Conservation (phyloP, 2,113 vertebrate species). For the Melanotaenia duboulayi region DNA sequence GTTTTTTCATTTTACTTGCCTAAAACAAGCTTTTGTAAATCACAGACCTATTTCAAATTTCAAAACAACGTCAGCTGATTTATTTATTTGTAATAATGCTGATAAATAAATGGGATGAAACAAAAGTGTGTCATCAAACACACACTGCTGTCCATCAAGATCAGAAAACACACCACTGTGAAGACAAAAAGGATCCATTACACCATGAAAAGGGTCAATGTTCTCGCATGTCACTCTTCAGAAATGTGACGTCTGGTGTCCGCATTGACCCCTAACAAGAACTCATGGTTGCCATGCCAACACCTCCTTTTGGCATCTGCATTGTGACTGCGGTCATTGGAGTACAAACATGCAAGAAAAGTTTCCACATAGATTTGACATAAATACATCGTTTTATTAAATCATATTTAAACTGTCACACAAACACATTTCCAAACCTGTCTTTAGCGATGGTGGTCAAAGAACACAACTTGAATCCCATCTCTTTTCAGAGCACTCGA, state of each 20-base stretch:
- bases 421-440: too few relatives aligned
- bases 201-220: background rate
- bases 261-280: slow-evolving; percentile 46
- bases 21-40: too few relatives aligned
- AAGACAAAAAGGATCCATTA: background rate
- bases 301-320: slow-evolving; percentile 3
- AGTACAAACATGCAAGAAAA: background rate
- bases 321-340: background rate
- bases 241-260: slow-evolving; percentile 26
- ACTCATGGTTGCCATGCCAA: slow-evolving; percentile 67
- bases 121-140: background rate
- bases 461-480: background rate
- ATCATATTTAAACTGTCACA: too few relatives aligned
- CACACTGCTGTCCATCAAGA: background rate
- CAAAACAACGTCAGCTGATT: too few relatives aligned
- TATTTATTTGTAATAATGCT: too few relatives aligned
- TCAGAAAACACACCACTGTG: background rate
- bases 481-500: background rate
- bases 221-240: background rate
- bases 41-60: too few relatives aligned
- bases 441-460: background rate
- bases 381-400: background rate
- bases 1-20: too few relatives aligned
- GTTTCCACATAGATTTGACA: background rate
- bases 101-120: too few relatives aligned